Conservation (phyloP, 2,888 invertebrate species). For the Plagodis pulveraria region DNA sequence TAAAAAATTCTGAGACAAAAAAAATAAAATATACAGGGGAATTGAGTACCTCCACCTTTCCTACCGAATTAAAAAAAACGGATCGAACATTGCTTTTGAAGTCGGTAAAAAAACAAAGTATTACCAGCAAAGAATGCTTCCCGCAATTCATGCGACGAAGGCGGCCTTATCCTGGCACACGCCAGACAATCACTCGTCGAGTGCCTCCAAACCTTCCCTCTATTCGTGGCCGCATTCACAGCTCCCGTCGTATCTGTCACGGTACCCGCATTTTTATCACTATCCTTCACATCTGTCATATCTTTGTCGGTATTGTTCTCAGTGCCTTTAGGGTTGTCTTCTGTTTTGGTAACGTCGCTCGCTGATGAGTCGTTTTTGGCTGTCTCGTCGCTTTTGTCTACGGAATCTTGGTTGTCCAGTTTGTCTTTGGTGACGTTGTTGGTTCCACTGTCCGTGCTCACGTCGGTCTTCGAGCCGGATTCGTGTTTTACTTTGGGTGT, state of each 20-base stretch:
- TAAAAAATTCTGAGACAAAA: too few species aligned
- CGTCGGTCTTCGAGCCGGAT: slow-evolving; percentile 30
- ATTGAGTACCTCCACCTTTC: too few species aligned
- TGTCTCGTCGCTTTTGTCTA: slow-evolving; percentile 32
- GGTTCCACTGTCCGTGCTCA: slow-evolving; percentile 31
- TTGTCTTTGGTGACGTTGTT: slow-evolving; percentile 45
- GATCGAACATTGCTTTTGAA: too few species aligned
- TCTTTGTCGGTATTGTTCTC: slow-evolving; percentile 10
- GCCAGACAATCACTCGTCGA: slow-evolving; percentile 65
- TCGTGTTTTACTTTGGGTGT: slow-evolving; percentile 33
- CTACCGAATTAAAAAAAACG: too few species aligned
- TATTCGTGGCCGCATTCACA: slow-evolving; percentile 27
- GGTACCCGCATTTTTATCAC: slow-evolving; percentile 24
- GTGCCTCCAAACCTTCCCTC: slow-evolving; percentile 59
- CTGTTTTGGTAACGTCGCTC: slow-evolving; percentile 31
- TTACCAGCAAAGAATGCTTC: slow-evolving; percentile 79
- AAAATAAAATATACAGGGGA: too few species aligned
- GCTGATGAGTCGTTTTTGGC: slow-evolving; percentile 33
- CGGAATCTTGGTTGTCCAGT: slow-evolving; percentile 36
- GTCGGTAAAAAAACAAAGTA: background rate
- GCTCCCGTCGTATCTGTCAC: slow-evolving; percentile 5
- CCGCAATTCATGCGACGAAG: slow-evolving; percentile 72
- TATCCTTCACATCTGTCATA: slow-evolving; percentile 4
- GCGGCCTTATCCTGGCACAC: slow-evolving; percentile 71
- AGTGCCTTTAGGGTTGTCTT: slow-evolving; percentile 25